Conservation (phyloP, 1,140 invertebrate species). For the Rhagoletis pomonella region DNA sequence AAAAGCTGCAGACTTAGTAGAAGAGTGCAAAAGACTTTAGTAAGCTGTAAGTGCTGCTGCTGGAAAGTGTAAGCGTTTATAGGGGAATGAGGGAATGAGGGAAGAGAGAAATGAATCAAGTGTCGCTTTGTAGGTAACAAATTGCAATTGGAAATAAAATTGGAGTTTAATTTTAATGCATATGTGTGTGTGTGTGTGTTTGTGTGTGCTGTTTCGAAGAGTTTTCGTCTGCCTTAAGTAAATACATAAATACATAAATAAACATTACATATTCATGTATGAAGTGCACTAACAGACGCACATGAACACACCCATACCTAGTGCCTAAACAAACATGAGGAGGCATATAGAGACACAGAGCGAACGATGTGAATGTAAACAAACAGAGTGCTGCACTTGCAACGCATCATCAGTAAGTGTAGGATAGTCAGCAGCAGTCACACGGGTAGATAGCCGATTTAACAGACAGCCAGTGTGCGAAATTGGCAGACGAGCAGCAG, state of each 20-base stretch:
- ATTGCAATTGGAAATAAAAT: neutral
- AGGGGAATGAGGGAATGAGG: too few species aligned
- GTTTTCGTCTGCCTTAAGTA: conserved; percentile 66
- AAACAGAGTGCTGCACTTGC: conserved; percentile 40
- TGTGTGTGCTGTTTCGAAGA: too few species aligned
- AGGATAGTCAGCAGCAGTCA: neutral
- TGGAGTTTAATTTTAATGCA: too few species aligned
- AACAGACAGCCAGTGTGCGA: neutral
- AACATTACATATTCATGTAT: conserved; percentile 36
- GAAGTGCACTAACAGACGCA: conserved; percentile 26
- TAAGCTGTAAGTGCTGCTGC: too few species aligned
- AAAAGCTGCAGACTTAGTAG: too few species aligned
- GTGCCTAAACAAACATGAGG: conserved; percentile 33
- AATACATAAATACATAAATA: conserved; percentile 65
- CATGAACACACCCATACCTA: neutral
- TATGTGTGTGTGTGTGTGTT: too few species aligned
- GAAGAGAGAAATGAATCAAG: neutral
- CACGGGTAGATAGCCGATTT: neutral
- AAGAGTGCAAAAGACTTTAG: too few species aligned
- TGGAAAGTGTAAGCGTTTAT: too few species aligned
- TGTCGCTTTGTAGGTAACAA: neutral
- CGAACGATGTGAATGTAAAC: neutral
- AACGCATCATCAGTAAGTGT: too few species aligned
- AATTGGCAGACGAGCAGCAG: neutral
- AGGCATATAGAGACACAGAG: conserved; percentile 39